Evolutionary conservation across 2,797 vertebrate species (phyloP), one percentile per base, ranked within the genome.

Genomic region (Crocidura indochinensis): DNA sequence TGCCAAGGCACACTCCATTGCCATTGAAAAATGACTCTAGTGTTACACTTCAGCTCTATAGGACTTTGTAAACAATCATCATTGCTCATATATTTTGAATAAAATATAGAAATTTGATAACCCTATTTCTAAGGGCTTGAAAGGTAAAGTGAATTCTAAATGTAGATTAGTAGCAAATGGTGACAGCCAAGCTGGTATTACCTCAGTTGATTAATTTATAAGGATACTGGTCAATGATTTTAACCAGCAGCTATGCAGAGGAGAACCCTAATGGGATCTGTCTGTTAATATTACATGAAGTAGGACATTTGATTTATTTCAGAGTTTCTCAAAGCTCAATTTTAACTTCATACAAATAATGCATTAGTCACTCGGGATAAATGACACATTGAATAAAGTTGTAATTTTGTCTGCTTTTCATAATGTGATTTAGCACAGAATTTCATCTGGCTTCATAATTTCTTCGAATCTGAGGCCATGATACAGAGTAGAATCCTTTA

Each of bases 331-430:
- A 97, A 97, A 0, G 95, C 92, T 95, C 94, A 97, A 96, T 97
- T 98, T 98, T 98, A 97, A 98, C 97, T 98, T 97, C 95, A 96
- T 97, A 98, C 97, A 97, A 98, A 98, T 98, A 97, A 98, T 96
- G 93, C 96, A 98, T 98, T 98, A 98, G 97, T 98, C 97, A 98
- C 97, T 93, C 94, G 87, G 97, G 96, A 97, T 98, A 97, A 98
- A 97, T 97, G 97, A 97, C 44, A 96, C 95, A 94, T 96, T 98
- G 97, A 97, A 97, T 98, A 95, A 97, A 98, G 95, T 97, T 97
- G 95, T 97, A 97, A 97, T 97, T 98, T 97, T 98, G 95, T 97
- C 97, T 97, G 95, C 95, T 96, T 83, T 91, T 97, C 95, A 96
- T 98, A 97, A 98, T 98, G 94, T 98, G 96, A 97, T 98, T 98